Percentiles rank a stretch among this genome's conserved stretches.
phyloP scores from a whole-genome alignment of 2,113 vertebrate species.

The Hyperopisus bebe region DNA sequence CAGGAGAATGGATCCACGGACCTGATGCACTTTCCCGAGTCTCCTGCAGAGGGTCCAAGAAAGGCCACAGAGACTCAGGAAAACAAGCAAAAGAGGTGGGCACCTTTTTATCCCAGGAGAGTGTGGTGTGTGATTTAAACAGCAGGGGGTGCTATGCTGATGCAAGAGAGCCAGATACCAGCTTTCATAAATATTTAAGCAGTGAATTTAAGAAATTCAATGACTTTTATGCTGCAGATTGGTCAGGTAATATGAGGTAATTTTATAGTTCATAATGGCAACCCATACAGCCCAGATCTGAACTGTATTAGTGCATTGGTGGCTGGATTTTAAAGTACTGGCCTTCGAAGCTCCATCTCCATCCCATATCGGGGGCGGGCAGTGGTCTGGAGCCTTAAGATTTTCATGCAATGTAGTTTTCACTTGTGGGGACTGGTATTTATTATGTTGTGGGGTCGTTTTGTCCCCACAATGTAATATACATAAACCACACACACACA shows the following conservation, averaged over 20 bases:
- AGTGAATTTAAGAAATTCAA: not conserved
- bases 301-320: not conserved
- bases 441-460: too few species aligned
- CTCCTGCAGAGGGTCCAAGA: slow-evolving; percentile 40
- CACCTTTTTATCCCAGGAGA: not conserved
- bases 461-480: not conserved
- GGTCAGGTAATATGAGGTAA: not conserved
- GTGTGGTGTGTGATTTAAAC: not conserved
- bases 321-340: not conserved
- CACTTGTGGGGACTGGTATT: too few species aligned
- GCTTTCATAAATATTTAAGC: not conserved
- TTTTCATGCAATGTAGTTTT: not conserved
- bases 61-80: slow-evolving; percentile 30
- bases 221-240: not conserved
- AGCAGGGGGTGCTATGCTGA: not conserved
- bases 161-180: not conserved
- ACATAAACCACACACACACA: not conserved
- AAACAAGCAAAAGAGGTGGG: slow-evolving; percentile 61
- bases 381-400: not conserved
- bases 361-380: not conserved
- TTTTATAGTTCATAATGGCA: not conserved
- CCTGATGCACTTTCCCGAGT: slow-evolving; percentile 63
- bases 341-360: not conserved
- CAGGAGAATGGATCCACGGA: slow-evolving; percentile 62
- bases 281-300: not conserved